Evolutionary conservation across 2,797 vertebrate species (phyloP).

Genomic region (Hafferia zeledoni): DNA sequence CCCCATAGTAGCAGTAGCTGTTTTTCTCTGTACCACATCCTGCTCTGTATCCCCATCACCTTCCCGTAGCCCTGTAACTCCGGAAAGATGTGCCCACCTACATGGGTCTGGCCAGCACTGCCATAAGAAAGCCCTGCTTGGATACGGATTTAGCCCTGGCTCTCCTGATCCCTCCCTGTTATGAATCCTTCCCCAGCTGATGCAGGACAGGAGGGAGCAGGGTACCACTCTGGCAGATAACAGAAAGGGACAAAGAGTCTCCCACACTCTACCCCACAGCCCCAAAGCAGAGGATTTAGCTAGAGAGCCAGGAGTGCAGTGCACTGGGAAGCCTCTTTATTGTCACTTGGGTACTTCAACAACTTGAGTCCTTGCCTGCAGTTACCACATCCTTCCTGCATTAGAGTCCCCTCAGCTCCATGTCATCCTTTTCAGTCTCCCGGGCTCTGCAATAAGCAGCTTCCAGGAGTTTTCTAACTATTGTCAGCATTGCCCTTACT

Average conservation of each 20-base stretch:
- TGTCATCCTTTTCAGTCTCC: background rate
- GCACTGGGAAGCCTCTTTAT: background rate
- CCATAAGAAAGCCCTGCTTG: background rate
- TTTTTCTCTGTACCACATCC: background rate
- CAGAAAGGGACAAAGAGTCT: background rate
- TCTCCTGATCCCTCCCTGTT: background rate
- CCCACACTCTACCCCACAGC: background rate
- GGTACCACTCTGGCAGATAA: background rate
- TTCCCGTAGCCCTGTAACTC: background rate
- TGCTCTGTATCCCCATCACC: background rate
- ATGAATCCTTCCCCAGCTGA: background rate
- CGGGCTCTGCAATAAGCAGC: background rate
- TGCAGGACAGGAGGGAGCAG: background rate
- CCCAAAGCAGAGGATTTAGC: background rate
- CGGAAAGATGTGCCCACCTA: background rate
- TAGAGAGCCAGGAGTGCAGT: background rate
- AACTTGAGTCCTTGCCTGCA: background rate
- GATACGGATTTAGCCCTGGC: background rate
- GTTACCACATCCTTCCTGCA: background rate
- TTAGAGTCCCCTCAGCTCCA: background rate
- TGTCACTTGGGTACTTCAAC: background rate
- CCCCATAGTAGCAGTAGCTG: rapidly evolving
- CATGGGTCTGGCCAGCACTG: background rate
- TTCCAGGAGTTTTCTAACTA: background rate
- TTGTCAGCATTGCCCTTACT: background rate